Conservation (phyloP, 1,140 invertebrate species). For the Listronotus oregonensis region DNA sequence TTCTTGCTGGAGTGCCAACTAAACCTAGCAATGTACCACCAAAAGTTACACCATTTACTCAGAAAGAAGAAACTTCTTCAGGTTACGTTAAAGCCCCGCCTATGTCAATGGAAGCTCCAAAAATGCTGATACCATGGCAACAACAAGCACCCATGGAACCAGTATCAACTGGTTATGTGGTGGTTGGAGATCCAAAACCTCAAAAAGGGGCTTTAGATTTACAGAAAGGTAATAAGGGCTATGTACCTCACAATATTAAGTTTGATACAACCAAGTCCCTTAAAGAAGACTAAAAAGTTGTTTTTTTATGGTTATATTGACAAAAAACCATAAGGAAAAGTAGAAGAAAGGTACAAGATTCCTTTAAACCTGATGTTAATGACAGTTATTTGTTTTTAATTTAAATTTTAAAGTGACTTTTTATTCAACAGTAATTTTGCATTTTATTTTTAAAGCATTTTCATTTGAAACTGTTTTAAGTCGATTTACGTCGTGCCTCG, state of each 20-base stretch:
- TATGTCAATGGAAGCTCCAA: background rate
- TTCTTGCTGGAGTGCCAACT: constrained; percentile 23
- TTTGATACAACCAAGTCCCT: constrained; percentile 12
- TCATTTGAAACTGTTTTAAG: background rate
- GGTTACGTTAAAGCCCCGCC: constrained; percentile 9
- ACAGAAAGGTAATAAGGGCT: constrained; percentile 6
- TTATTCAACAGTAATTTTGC: too few relatives aligned
- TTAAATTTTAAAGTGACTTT: too few relatives aligned
- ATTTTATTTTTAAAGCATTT: background rate
- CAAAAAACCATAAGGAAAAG: background rate
- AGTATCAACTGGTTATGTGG: constrained; percentile 17
- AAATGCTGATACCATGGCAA: constrained; percentile 12
- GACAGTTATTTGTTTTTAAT: too few relatives aligned
- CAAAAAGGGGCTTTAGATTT: constrained; percentile 1
- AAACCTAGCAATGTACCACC: constrained; percentile 1
- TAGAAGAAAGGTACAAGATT: background rate
- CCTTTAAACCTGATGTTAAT: too few relatives aligned
- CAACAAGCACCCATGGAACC: background rate
- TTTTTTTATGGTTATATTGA: background rate
- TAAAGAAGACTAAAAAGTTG: constrained; percentile 18
- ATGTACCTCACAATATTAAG: constrained; percentile 17
- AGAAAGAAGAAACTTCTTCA: constrained; percentile 14
- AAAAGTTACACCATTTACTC: constrained; percentile 7
- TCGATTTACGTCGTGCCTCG: background rate
- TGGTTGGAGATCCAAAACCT: constrained; percentile 24